Evolutionary conservation across 2,113 vertebrate species (phyloP), one percentile per base, ranked within the genome.

Genomic region (Nothoprocta perdicaria): DNA sequence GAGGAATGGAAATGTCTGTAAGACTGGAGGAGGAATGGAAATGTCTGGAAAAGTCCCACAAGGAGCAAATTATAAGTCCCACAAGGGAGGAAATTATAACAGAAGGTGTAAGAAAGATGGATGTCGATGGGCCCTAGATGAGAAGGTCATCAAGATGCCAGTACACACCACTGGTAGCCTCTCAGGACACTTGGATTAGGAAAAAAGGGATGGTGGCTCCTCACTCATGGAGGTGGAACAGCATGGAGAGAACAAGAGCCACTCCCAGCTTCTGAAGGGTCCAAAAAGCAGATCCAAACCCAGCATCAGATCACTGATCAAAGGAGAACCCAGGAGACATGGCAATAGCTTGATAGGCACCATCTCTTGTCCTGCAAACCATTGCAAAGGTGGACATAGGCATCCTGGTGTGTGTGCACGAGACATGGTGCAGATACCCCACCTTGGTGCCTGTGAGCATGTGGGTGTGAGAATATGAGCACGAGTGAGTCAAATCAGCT

Each of bases 331-430:
- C 22, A 65, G 60, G 68, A 68, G 40, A 68, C 17, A 10, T 10
- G 8, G 31, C 55, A 22, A 45, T 15, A 62, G 48, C 26, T 4
- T 18, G 27, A 40, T 21, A 55, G 68, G 5, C 27, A 38, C 31
- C 53, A 60, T 45, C 38, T 33, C 19, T 68, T 8, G 12, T 10
- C 23, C 41, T 87, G 48, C 22, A 29, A 77, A 50, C 38, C 29
- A 15, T 48, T 1, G 2, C 2, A 1, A 50, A 69, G 35, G 7
- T 52, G 52, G 41, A 27, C 46, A 33, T 9, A 17, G 0, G 0
- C 16, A 5, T 13, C 23, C 48, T 72, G 43, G 26, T 8, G 2
- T 52, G 46, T 26, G 10, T 14, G 2, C 41, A 26, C 24, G n/a
- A 33, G 35, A 46, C 66, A 29, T 1, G 4, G 55, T 73, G 23